Evolutionary conservation across 2,888 invertebrate species (phyloP).

Genomic region (Rosalia funebris): DNA sequence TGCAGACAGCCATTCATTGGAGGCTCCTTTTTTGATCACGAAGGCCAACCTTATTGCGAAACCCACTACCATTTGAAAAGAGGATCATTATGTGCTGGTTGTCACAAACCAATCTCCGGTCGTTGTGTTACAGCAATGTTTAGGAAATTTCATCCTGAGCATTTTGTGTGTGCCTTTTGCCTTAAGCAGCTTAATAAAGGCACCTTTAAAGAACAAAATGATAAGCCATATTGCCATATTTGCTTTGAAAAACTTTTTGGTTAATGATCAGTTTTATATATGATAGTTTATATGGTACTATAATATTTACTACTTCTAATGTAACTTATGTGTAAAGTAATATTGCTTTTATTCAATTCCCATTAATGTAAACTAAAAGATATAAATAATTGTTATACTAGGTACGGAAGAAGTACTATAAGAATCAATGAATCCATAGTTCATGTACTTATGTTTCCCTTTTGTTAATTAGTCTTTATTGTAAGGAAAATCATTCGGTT

Average conservation of each 20-base stretch:
- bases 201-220: constrained; percentile 99
- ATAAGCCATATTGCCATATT: constrained; percentile 97
- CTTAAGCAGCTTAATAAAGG: constrained; percentile 97
- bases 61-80: constrained; percentile 98
- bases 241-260: constrained; percentile 98
- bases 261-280: no score
- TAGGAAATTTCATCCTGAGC: constrained; percentile 98
- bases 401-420: no score
- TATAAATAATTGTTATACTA: no score
- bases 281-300: no score
- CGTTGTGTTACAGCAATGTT: constrained; percentile 99
- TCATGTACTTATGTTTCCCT: no score
- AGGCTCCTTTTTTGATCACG: constrained; percentile 98
- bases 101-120: constrained; percentile 96
- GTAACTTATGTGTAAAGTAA: no score
- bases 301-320: no score
- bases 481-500: no score
- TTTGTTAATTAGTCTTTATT: no score
- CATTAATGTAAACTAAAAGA: no score
- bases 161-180: constrained; percentile 99
- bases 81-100: constrained; percentile 97
- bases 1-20: constrained; percentile 97
- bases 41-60: constrained; percentile 98
- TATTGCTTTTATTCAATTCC: no score
- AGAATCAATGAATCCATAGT: no score